Conservation (phyloP, 2,888 invertebrate genomes). For the Mesorhabditis belari region DNA sequence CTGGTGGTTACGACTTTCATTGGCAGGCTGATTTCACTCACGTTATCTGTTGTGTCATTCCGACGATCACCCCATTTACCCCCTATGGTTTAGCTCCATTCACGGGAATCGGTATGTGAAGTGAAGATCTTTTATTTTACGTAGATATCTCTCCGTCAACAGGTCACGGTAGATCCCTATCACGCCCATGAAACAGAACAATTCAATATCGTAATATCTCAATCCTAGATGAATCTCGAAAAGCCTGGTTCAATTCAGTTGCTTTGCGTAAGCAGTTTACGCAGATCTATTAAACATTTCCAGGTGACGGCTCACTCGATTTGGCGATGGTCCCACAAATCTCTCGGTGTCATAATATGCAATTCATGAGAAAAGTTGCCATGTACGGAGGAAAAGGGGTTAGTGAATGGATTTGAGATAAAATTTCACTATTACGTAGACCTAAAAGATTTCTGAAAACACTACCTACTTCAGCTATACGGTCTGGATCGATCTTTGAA, state of each 20-base stretch:
- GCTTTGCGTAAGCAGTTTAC: not conserved
- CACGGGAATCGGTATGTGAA: slow-evolving; percentile 11
- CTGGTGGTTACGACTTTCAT: slow-evolving; percentile 26
- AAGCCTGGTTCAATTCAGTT: not conserved
- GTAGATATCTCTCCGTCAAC: not conserved
- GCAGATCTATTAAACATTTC: not conserved
- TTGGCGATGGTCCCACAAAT: slow-evolving; percentile 44
- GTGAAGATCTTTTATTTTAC: not conserved
- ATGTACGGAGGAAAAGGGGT: slow-evolving; percentile 50
- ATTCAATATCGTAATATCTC: too few species aligned
- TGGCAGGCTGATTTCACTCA: slow-evolving; percentile 43
- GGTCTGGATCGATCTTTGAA: slow-evolving; percentile 32
- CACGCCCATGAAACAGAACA: too few species aligned
- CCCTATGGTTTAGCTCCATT: slow-evolving; percentile 46
- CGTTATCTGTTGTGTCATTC: slow-evolving; percentile 50
- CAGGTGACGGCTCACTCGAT: slow-evolving; percentile 48
- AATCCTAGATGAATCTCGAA: not conserved
- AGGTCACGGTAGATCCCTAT: too few species aligned
- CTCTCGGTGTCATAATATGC: slow-evolving; percentile 44
- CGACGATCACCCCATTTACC: slow-evolving; percentile 45
- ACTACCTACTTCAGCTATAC: slow-evolving; percentile 19
- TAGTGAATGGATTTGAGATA: too few species aligned
- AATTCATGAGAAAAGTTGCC: slow-evolving; percentile 48
- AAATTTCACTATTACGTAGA: too few species aligned
- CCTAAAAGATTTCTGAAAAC: too few species aligned